Evolutionary conservation across 2,113 vertebrate genomes (phyloP).

Genomic region (Menura novaehollandiae): DNA sequence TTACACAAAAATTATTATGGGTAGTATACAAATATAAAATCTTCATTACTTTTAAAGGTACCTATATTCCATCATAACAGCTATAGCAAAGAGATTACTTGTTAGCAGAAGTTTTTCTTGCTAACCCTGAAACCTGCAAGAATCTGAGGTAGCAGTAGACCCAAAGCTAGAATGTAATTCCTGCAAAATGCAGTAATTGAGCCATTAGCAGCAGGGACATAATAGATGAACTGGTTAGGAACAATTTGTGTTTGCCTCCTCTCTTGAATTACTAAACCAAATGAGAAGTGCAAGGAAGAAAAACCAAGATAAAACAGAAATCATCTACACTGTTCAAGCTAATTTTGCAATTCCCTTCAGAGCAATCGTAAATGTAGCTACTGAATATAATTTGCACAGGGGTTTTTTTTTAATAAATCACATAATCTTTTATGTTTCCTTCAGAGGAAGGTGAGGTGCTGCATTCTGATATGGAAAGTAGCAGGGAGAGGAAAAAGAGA

Average conservation of each 20-base stretch:
- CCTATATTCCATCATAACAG: not conserved
- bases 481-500: rapidly evolving
- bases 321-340: not conserved
- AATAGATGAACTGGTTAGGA: slow-evolving; percentile 20
- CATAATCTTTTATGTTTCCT: not conserved
- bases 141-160: not conserved
- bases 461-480: not conserved
- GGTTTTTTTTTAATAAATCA: not conserved
- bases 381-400: not conserved
- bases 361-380: not conserved
- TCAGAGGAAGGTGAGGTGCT: not conserved
- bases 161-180: not conserved
- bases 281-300: not conserved
- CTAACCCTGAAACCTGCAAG: not conserved
- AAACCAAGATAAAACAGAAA: not conserved
- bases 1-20: not conserved
- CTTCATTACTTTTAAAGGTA: not conserved
- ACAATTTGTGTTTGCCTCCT: not conserved
- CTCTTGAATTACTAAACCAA: not conserved
- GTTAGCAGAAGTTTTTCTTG: not conserved
- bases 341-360: not conserved
- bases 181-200: not conserved
- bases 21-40: not conserved
- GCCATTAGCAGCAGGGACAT: not conserved
- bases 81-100: not conserved